These are phyloP conservation scores for Madoqua kirkii DNA, from an alignment of 2,113 vertebrate genomes.

Conservation along the genomic window DNA sequence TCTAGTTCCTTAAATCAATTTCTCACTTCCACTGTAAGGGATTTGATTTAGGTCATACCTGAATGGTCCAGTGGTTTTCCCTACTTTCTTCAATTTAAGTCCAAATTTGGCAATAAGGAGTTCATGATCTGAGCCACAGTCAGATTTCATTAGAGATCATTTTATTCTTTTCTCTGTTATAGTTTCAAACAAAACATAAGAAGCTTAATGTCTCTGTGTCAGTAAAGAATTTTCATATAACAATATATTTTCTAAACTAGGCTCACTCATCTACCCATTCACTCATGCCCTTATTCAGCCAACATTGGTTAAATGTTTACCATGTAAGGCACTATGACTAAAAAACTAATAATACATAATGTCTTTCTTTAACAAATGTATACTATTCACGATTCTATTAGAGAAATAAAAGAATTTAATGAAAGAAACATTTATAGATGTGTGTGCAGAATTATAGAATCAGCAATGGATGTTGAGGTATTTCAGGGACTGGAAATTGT, in stretches of 20 bases:
- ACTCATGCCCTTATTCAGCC: not conserved
- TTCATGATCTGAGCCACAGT: not conserved
- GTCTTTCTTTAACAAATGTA: not conserved
- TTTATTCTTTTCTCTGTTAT: not conserved
- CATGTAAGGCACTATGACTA: not conserved
- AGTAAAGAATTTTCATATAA: not conserved
- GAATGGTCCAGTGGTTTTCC: not conserved
- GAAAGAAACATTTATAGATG: not conserved
- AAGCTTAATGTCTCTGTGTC: not conserved
- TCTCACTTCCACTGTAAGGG: not conserved
- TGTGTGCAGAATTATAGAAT: not conserved
- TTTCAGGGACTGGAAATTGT: not conserved
- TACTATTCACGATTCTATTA: not conserved
- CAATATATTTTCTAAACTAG: constrained; percentile 23
- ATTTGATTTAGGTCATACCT: not conserved
- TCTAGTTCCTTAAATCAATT: not conserved
- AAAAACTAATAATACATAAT: not conserved
- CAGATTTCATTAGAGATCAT: not conserved
- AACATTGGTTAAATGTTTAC: not conserved
- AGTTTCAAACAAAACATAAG: not conserved
- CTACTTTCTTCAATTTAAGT: not conserved
- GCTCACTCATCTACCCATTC: not conserved
- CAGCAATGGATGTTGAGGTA: not conserved
- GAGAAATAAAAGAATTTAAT: not conserved
- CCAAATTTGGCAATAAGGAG: not conserved